Evolutionary conservation across 2,113 vertebrate species (phyloP).

Genomic region (Delphinapterus leucas): DNA sequence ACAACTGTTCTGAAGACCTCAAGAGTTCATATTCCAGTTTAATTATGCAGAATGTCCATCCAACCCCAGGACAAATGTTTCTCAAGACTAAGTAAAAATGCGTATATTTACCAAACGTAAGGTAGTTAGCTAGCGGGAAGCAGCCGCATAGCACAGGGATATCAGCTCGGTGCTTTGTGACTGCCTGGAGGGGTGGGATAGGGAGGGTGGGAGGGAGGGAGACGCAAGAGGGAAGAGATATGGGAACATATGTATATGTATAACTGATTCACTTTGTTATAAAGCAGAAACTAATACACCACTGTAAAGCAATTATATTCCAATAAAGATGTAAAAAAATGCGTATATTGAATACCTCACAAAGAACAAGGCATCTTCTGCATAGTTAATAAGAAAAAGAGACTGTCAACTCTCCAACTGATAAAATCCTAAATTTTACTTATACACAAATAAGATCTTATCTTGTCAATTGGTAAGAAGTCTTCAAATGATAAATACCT

Average conservation of each 20-base stretch:
- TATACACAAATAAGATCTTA: background rate
- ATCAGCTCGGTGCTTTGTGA: too few relatives aligned
- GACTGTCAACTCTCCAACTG: background rate
- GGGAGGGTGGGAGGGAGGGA: too few relatives aligned
- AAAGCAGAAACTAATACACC: too few relatives aligned
- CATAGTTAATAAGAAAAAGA: background rate
- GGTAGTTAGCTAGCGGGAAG: too few relatives aligned
- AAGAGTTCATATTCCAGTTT: background rate
- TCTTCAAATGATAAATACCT: background rate
- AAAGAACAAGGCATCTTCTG: background rate
- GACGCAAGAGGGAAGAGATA: too few relatives aligned
- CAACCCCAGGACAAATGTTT: background rate
- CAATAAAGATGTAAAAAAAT: background rate
- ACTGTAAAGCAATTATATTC: too few relatives aligned
- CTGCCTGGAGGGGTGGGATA: too few relatives aligned
- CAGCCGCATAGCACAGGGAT: too few relatives aligned
- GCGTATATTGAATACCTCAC: background rate
- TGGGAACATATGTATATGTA: too few relatives aligned
- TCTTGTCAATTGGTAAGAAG: background rate
- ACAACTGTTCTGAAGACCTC: background rate
- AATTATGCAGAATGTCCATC: background rate
- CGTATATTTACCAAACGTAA: background rate
- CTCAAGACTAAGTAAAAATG: background rate
- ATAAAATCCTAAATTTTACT: constrained; percentile 36
- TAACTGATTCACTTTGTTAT: too few relatives aligned